Base-by-base conservation (phyloP, 1,140 invertebrate species). In the Babylonia areolata region DNA sequence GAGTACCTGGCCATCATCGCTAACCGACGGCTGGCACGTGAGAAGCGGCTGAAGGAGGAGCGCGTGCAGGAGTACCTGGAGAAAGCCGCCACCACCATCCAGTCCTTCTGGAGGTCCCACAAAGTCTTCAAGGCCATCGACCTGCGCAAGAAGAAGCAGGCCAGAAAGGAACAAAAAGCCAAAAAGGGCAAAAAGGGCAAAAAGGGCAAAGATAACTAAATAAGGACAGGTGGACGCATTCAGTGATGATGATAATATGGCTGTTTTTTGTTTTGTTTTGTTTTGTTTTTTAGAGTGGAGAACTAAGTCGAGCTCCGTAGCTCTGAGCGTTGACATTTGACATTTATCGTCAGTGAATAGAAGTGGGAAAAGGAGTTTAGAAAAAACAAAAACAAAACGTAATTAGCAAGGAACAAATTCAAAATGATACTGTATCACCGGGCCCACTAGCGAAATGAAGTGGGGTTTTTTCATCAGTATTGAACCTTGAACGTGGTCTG, bases 101-200 rank as follows among this genome's bases (percentile, higher is more conserved):
- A 94, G 85, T 93, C 94, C 54, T 94, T 94, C 92, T 94, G 94
- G 94, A 88, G 94, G 51, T 94, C 94, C n/a, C 94, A 90, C 89
- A 94, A 94, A 88, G 94, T 94, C n/a, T 88, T 93, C n/a, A 94
- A 94, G 85, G 92, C 92, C 0, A 91, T 94, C 83, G 93, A 92
- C 80, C 85, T 87, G 17, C 92, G 93, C 81, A 94, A 93, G 88
- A 94, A 94, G 89, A 94, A 94, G 84, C 90, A 90, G 2, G 90
- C 90, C 75, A 93, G 92, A 51, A 64, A n/a, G 58, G 6, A 12
- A 20, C 5, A 64, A 20, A n/a, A 64, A 23, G 5, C 17, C 20
- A n/a, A 64, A 23, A n/a, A 23, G 28, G 58, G 58, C 58, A 64
- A 64, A 23, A 64, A 64, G 28, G 58, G 58, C 1, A 64, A 64